These are phyloP conservation scores for Stigmatopora argus DNA, from an alignment of 2,113 vertebrate genomes.

Conservation along the genomic window DNA sequence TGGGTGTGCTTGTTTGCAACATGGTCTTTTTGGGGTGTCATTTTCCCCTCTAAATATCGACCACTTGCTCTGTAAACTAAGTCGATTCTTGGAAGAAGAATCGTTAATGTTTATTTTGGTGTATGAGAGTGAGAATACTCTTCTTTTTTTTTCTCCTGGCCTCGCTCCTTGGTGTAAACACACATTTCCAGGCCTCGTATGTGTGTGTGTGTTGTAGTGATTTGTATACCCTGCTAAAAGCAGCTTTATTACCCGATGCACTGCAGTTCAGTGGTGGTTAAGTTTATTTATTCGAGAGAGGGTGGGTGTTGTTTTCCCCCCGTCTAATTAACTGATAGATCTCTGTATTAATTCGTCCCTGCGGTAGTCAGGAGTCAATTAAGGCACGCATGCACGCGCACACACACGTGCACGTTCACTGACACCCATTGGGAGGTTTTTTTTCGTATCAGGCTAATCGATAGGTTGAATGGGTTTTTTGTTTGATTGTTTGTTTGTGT, in stretches of 20 bases:
- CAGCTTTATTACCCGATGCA: not conserved
- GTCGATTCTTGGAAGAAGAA: slow-evolving; percentile 54
- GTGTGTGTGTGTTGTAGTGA: not conserved
- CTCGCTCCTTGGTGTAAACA: slow-evolving; percentile 40
- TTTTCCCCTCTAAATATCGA: slow-evolving; percentile 68
- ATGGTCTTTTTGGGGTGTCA: slow-evolving; percentile 46
- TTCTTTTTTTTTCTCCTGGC: slow-evolving; percentile 22
- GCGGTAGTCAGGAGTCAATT: slow-evolving; percentile 78
- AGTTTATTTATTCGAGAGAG: slow-evolving; percentile 5
- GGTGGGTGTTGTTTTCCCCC: not conserved
- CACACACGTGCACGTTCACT: slow-evolving; percentile 39
- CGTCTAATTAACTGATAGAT: slow-evolving; percentile 84
- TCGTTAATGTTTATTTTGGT: slow-evolving; percentile 68
- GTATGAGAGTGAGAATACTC: slow-evolving; percentile 39
- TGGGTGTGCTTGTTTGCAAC: slow-evolving; percentile 38
- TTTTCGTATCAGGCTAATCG: slow-evolving; percentile 27
- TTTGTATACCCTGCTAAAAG: not conserved
- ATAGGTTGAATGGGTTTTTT: slow-evolving; percentile 25
- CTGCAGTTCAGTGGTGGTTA: not conserved
- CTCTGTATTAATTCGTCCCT: slow-evolving; percentile 84
- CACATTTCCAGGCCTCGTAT: not conserved
- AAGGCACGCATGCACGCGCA: slow-evolving; percentile 40
- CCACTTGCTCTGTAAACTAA: slow-evolving; percentile 53
- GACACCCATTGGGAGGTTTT: slow-evolving; percentile 26
- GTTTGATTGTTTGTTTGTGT: not conserved